Conservation (phyloP, 2,888 invertebrate species). For the Drosophila algonquin region DNA sequence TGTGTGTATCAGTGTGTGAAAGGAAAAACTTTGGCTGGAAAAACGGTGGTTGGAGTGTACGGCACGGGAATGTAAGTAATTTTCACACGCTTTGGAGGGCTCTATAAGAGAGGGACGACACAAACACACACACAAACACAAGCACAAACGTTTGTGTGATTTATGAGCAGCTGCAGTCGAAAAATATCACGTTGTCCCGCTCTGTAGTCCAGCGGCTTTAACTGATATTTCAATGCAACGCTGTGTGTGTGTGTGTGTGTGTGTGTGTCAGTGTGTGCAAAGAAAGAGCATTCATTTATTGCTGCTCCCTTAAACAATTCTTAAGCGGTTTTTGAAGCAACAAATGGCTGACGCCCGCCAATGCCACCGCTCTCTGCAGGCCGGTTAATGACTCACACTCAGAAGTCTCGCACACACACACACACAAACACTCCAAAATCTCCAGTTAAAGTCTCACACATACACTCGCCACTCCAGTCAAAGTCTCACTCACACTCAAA, state of each 20-base stretch:
- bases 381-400: constrained; percentile 75
- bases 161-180: constrained; percentile 41
- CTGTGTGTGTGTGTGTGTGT: constrained; percentile 2
- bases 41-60: constrained; percentile 49
- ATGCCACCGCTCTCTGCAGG: constrained; percentile 34
- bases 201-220: constrained; percentile 52
- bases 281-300: not conserved
- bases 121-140: constrained; percentile 9
- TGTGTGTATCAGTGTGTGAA: not conserved
- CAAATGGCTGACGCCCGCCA: constrained; percentile 1
- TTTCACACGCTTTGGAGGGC: constrained; percentile 64
- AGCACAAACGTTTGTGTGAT: constrained; percentile 18
- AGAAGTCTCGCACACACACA: constrained; percentile 37
- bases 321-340: constrained; percentile 27
- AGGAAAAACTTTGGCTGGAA: constrained; percentile 38
- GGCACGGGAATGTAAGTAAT: constrained; percentile 68
- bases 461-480: not conserved
- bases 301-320: constrained; percentile 1
- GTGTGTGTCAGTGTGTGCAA: not conserved
- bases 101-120: not conserved
- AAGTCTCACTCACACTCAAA: constrained; percentile 15
- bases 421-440: constrained; percentile 42
- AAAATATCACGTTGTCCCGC: constrained; percentile 23
- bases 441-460: constrained; percentile 38
- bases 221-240: constrained; percentile 53